Evolutionary conservation across 2,797 vertebrate genomes (phyloP).

Genomic region (Labroides dimidiatus): DNA sequence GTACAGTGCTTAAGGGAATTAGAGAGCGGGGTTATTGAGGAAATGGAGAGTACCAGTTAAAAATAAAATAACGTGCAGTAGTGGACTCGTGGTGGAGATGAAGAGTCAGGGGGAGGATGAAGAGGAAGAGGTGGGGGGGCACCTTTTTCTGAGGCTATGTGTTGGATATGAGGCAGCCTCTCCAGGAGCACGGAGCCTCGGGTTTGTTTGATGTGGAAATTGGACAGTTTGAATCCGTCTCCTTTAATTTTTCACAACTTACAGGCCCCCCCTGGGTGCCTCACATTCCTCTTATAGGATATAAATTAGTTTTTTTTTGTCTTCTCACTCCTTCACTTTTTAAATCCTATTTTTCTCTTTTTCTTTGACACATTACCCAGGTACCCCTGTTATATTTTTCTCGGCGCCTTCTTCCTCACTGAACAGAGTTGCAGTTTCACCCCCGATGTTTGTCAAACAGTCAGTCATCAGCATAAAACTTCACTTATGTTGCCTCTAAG

Average conservation of each 20-base stretch:
- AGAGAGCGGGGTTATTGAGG: conserved; percentile 91
- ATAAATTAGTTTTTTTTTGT: conserved; percentile 84
- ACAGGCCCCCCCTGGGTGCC: conserved; percentile 92
- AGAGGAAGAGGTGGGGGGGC: conserved; percentile 39
- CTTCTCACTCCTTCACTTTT: conserved; percentile 61
- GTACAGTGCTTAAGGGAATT: conserved; percentile 98
- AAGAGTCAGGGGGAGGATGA: conserved; percentile 51
- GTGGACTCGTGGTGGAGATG: conserved; percentile 72
- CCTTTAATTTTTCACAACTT: conserved; percentile 99
- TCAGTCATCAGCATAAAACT: conserved; percentile 84
- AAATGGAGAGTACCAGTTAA: conserved; percentile 86
- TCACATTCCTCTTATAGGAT: conserved; percentile 92
- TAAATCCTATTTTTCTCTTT: conserved; percentile 41
- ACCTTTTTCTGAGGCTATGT: conserved; percentile 89
- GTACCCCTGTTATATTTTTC: conserved; percentile 54
- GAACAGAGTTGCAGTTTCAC: conserved; percentile 67
- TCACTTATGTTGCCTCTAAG: conserved; percentile 82
- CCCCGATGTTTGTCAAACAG: conserved; percentile 76
- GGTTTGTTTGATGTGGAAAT: conserved; percentile 99
- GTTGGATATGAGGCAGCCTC: conserved; percentile 94
- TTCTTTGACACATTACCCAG: conserved; percentile 65
- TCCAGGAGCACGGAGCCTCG: conserved; percentile 93
- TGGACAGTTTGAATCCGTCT: conserved; percentile 99
- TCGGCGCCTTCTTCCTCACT: conserved; percentile 43
- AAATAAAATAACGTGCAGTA: conserved; percentile 59